Percentiles rank a stretch among this genome's conserved stretches.
Evolutionary conservation across 2,797 vertebrate genomes (phyloP).

Genomic region (Sorex maritimensis): DNA sequence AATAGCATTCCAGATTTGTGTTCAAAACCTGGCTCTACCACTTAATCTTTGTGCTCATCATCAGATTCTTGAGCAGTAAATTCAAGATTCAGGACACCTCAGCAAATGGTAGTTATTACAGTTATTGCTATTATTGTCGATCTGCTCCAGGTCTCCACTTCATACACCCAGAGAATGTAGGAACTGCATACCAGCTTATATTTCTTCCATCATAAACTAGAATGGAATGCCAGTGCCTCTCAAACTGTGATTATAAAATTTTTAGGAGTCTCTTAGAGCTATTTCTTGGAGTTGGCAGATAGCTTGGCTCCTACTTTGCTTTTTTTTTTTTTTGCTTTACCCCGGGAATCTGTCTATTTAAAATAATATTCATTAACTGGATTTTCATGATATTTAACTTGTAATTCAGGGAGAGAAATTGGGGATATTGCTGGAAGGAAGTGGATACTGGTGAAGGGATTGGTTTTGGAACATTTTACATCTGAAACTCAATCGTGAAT

Average conservation of each 20-base stretch:
- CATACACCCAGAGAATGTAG: background rate
- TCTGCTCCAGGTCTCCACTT: background rate
- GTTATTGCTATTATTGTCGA: background rate
- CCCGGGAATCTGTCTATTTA: background rate
- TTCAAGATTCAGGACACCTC: background rate
- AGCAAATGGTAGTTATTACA: background rate
- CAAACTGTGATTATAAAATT: background rate
- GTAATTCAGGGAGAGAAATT: background rate
- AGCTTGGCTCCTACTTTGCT: background rate
- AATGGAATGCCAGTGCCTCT: conserved; percentile 52
- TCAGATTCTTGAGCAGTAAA: background rate
- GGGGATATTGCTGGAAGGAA: no score
- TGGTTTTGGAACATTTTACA: no score
- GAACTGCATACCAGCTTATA: background rate
- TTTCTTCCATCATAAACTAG: background rate
- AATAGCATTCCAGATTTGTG: background rate
- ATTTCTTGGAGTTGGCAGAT: conserved; percentile 1
- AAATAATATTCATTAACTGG: conserved; percentile 10
- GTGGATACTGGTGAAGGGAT: no score
- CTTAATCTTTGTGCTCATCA: background rate
- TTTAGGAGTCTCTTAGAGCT: conserved; percentile 3
- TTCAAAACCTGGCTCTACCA: conserved; percentile 6
- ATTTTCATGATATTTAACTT: conserved; percentile 28
- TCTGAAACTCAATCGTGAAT: no score
- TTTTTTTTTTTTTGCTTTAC: background rate